These are phyloP conservation scores for Heterodera carotae DNA, from an alignment of 1,140 invertebrate genomes.

Conservation along the genomic window DNA sequence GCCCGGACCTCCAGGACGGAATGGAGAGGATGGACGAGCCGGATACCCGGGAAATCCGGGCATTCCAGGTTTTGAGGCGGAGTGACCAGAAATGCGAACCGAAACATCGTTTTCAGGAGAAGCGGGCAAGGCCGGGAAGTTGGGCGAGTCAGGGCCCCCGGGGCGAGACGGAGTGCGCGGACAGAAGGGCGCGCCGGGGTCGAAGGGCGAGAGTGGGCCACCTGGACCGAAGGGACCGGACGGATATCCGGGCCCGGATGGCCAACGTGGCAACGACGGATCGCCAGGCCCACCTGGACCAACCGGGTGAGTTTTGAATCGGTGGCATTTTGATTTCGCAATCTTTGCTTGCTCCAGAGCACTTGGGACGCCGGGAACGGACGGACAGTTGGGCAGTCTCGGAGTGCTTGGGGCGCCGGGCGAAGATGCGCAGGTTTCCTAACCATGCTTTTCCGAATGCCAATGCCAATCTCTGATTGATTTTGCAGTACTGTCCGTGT, in stretches of 20 bases:
- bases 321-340: background rate
- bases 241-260: slow-evolving; percentile 53
- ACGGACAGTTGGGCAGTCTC: slow-evolving; percentile 48
- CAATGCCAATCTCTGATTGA: background rate
- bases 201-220: slow-evolving; percentile 44
- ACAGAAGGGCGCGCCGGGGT: slow-evolving; percentile 44
- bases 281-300: slow-evolving; percentile 30
- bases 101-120: too few relatives aligned
- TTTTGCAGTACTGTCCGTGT: slow-evolving; percentile 49
- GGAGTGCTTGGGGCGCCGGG: slow-evolving; percentile 38
- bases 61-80: slow-evolving; percentile 46
- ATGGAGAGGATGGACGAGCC: slow-evolving; percentile 47
- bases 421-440: slow-evolving; percentile 32
- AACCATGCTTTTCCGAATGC: background rate
- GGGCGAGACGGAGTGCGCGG: slow-evolving; percentile 46
- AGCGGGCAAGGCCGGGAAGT: slow-evolving; percentile 46
- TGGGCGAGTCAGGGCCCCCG: slow-evolving; percentile 45
- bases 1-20: slow-evolving; percentile 37
- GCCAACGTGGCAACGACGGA: slow-evolving; percentile 54
- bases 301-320: background rate
- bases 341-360: slow-evolving; percentile 1
- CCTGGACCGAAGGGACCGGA: slow-evolving; percentile 49
- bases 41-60: slow-evolving; percentile 51
- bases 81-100: too few relatives aligned
- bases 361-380: slow-evolving; percentile 46